Evolutionary conservation across 2,113 vertebrate species (phyloP).

Genomic region (Leiothrix lutea): DNA sequence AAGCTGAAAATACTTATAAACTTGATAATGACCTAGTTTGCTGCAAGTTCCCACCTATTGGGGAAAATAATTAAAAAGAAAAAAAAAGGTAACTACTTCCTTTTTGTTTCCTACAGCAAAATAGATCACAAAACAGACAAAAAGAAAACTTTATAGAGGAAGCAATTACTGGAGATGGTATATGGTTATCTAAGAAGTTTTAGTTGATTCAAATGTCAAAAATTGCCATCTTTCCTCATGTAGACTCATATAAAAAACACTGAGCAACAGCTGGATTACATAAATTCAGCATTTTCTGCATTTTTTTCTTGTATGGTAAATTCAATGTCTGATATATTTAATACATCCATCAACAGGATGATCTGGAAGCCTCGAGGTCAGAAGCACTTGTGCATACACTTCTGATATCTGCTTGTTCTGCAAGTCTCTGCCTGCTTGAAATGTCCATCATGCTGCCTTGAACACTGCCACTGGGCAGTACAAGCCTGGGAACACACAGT

Average conservation of each 20-base stretch:
- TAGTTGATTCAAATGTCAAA: not conserved
- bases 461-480: not conserved
- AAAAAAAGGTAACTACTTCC: not conserved
- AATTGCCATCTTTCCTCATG: not conserved
- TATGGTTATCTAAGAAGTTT: not conserved
- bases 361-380: not conserved
- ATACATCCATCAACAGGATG: not conserved
- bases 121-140: not conserved
- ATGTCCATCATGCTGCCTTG: not conserved
- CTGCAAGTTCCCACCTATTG: rapidly evolving
- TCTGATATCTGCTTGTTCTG: not conserved
- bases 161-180: not conserved
- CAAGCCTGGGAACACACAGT: rapidly evolving
- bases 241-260: not conserved
- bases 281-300: not conserved
- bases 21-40: not conserved
- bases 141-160: not conserved
- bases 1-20: not conserved
- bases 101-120: not conserved
- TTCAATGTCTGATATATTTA: not conserved
- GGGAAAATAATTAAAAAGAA: not conserved
- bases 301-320: not conserved
- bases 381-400: not conserved
- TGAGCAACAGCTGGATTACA: not conserved
- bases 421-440: not conserved